A percentile compares a stretch with the other conserved stretches of the same genome.
These are phyloP conservation scores for Regulus satrapa DNA, from an alignment of 2,113 vertebrate species.

Conservation along the genomic window DNA sequence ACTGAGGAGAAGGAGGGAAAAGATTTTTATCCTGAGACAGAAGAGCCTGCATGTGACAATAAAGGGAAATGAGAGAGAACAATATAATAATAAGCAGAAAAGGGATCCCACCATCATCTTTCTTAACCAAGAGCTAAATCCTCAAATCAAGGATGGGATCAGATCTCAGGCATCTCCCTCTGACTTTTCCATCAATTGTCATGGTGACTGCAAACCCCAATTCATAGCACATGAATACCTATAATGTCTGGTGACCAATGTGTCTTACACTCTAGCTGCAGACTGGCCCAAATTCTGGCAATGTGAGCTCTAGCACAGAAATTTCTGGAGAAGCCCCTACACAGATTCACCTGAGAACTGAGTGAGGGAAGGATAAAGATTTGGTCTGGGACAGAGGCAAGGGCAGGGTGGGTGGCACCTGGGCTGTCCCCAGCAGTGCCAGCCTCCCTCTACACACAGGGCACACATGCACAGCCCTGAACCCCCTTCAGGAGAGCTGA, in stretches of 20 bases:
- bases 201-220: background rate
- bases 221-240: background rate
- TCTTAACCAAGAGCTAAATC: background rate
- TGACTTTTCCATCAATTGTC: background rate
- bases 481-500: background rate
- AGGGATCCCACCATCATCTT: background rate
- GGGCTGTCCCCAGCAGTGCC: background rate
- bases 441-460: background rate
- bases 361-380: background rate
- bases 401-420: background rate
- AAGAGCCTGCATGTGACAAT: conserved; percentile 10
- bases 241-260: background rate
- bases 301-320: background rate
- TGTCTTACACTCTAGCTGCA: background rate
- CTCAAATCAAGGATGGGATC: background rate
- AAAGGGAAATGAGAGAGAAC: background rate
- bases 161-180: background rate
- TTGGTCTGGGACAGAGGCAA: background rate
- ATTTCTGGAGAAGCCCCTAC: background rate
- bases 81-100: background rate
- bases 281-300: background rate
- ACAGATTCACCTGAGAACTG: background rate
- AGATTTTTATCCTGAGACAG: conserved; percentile 36
- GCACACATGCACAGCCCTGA: background rate
- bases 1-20: background rate